Conservation (phyloP, 1,140 invertebrate species). For the Scaptodrosophila lebanonensis region DNA sequence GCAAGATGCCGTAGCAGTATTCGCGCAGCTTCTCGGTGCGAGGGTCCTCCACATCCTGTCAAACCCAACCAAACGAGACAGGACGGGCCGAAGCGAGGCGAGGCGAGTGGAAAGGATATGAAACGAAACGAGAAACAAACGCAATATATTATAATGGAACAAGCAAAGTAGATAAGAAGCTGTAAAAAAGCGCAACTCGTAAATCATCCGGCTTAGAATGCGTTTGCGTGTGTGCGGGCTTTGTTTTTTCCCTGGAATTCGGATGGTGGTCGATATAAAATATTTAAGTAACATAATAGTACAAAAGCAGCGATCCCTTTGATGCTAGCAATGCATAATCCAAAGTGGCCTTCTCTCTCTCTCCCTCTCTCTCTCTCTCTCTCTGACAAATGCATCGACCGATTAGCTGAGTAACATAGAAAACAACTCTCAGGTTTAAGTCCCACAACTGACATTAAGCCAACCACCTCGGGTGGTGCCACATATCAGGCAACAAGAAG, state of each 20-base stretch:
- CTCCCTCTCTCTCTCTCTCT: neutral
- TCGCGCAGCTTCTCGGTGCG: constrained; percentile 81
- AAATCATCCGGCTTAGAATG: constrained; percentile 50
- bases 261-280: too few relatives aligned
- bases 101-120: neutral
- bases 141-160: constrained; percentile 28
- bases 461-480: too few relatives aligned
- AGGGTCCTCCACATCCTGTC: constrained; percentile 79
- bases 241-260: too few relatives aligned
- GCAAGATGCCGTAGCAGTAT: constrained; percentile 83
- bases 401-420: too few relatives aligned
- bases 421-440: too few relatives aligned
- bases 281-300: too few relatives aligned
- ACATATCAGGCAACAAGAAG: too few relatives aligned
- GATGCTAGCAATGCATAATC: too few relatives aligned
- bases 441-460: too few relatives aligned
- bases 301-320: too few relatives aligned
- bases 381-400: too few relatives aligned
- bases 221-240: neutral
- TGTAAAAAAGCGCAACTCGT: constrained; percentile 40
- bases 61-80: constrained; percentile 4
- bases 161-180: constrained; percentile 4
- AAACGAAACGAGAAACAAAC: constrained; percentile 20
- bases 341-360: neutral
- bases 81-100: constrained; percentile 4